phyloP scores from a whole-genome alignment of 1,140 invertebrate species.

The Ceratina japonica region DNA sequence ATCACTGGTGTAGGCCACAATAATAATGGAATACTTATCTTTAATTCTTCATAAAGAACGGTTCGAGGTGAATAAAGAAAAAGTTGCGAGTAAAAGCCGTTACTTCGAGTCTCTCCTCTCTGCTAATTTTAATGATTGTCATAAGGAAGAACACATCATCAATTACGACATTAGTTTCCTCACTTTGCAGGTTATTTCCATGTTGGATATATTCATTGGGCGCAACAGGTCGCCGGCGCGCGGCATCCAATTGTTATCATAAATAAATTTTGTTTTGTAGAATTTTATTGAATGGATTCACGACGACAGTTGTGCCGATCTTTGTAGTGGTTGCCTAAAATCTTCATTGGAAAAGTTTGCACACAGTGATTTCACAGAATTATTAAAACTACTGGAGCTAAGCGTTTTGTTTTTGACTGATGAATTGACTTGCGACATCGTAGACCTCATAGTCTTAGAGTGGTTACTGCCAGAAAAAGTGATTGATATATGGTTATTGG shows the following conservation, averaged over 20 bases:
- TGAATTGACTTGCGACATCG: constrained; percentile 52
- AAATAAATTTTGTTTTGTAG: constrained; percentile 40
- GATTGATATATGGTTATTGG: constrained; percentile 63
- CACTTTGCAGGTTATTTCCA: constrained; percentile 58
- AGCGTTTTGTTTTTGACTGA: constrained; percentile 61
- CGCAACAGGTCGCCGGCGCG: neutral
- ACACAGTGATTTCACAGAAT: constrained; percentile 21
- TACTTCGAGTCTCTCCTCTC: constrained; percentile 65
- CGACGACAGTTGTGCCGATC: constrained; percentile 1
- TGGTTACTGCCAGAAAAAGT: constrained; percentile 51
- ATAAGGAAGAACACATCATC: constrained; percentile 52
- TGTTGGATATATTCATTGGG: neutral
- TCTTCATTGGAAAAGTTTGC: constrained; percentile 53
- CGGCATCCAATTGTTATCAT: neutral
- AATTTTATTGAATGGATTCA: constrained; percentile 64
- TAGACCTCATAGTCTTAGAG: constrained; percentile 45
- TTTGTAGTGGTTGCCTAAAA: constrained; percentile 26
- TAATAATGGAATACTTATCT: constrained; percentile 20
- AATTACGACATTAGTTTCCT: constrained; percentile 55
- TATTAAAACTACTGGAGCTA: constrained; percentile 61
- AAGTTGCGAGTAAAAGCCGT: constrained; percentile 48
- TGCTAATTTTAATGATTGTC: constrained; percentile 54
- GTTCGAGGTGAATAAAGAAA: constrained; percentile 47
- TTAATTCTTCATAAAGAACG: constrained; percentile 41
- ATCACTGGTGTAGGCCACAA: neutral